A percentile compares a stretch with the other conserved stretches of the same genome.
phyloP scores from a whole-genome alignment of 2,888 invertebrate species.

The Xylota segnis region DNA sequence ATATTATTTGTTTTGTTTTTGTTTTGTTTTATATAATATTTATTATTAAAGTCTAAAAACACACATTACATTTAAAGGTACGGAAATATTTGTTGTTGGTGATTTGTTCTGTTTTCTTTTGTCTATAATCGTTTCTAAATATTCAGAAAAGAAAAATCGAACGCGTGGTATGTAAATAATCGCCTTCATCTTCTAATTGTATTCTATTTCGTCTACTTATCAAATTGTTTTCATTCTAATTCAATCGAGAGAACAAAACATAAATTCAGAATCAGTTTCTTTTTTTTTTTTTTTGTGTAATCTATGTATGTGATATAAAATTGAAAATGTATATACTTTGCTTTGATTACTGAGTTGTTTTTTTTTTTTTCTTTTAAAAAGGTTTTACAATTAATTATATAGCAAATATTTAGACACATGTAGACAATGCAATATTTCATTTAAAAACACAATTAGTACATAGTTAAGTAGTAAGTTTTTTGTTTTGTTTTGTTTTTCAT shows the following conservation, averaged over 20 bases:
- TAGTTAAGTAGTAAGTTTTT: slow-evolving; percentile 45
- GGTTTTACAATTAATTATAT: slow-evolving; percentile 61
- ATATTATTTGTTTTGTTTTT: slow-evolving; percentile 38
- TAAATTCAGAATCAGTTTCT: slow-evolving; percentile 24
- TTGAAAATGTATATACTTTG: slow-evolving; percentile 56
- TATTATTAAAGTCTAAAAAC: slow-evolving; percentile 68
- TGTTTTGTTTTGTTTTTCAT: slow-evolving; percentile 23
- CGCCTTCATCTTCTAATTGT: slow-evolving; percentile 24
- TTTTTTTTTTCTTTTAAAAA: slow-evolving; percentile 35
- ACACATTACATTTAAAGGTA: slow-evolving; percentile 76
- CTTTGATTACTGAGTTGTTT: slow-evolving; percentile 46
- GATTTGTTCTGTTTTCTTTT: slow-evolving; percentile 44
- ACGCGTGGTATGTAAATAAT: slow-evolving; percentile 45
- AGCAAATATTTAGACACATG: slow-evolving; percentile 76
- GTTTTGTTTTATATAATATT: slow-evolving; percentile 40
- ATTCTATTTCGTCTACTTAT: slow-evolving; percentile 55
- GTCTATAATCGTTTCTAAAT: slow-evolving; percentile 18
- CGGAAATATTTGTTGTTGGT: slow-evolving; percentile 71
- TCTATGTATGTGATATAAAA: slow-evolving; percentile 62
- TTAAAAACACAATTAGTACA: slow-evolving; percentile 71
- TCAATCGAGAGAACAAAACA: slow-evolving; percentile 20
- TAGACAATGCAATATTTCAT: slow-evolving; percentile 71
- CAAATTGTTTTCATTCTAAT: slow-evolving; percentile 21
- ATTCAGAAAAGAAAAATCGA: slow-evolving; percentile 15
- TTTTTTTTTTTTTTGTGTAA: not conserved